Percentiles rank a stretch among this genome's conserved stretches.
Evolutionary conservation across 2,888 invertebrate species (phyloP).

Genomic region (Anthrax anthrax): DNA sequence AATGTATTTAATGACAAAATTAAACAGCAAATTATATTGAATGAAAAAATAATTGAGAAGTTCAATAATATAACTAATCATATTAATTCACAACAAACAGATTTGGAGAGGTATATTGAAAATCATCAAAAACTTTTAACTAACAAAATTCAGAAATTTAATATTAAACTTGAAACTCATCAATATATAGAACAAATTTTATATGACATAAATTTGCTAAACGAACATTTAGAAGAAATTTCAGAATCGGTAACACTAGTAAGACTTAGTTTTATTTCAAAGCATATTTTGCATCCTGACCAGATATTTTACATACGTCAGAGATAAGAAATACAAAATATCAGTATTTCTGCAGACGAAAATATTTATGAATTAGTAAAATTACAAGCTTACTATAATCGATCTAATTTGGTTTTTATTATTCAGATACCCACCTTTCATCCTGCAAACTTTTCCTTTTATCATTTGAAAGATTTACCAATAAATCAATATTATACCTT

Average conservation of each 20-base stretch:
- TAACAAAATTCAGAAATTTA: too few species aligned
- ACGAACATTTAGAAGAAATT: slow-evolving; percentile 5
- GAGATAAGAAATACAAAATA: too few species aligned
- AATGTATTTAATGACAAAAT: not conserved
- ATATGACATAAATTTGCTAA: slow-evolving; percentile 4
- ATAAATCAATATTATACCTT: not conserved
- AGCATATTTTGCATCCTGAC: slow-evolving; percentile 5
- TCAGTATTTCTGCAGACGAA: slow-evolving; percentile 2
- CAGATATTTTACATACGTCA: slow-evolving; percentile 2
- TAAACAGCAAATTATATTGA: not conserved
- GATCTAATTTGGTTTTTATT: slow-evolving; percentile 2
- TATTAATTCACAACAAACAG: slow-evolving; percentile 1
- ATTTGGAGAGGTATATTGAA: too few species aligned
- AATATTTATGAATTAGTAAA: not conserved
- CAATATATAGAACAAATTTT: not conserved
- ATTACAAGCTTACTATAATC: not conserved
- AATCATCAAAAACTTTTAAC: too few species aligned
- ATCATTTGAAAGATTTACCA: slow-evolving; percentile 1
- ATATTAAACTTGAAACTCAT: too few species aligned
- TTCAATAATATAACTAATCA: slow-evolving; percentile 2
- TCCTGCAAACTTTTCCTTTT: slow-evolving; percentile 1
- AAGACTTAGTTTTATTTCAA: slow-evolving; percentile 5
- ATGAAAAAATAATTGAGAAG: slow-evolving; percentile 1
- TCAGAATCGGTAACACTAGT: slow-evolving; percentile 6
- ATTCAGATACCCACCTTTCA: slow-evolving; percentile 2